Base-by-base conservation (phyloP, 2,797 vertebrate genomes). In the Microchirus variegatus region DNA sequence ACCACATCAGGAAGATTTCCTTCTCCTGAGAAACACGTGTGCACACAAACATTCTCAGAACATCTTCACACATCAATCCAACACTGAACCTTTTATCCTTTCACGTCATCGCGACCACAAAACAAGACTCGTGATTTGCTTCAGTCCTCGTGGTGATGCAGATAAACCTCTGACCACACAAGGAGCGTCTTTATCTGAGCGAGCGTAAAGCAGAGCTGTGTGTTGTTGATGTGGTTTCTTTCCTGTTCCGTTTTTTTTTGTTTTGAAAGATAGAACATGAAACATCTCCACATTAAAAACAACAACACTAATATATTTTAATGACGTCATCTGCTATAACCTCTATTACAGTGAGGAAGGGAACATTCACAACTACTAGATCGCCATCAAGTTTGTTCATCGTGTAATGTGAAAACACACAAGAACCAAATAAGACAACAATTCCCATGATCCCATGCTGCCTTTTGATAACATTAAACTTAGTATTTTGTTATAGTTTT, bases 1-100 rank as follows among this genome's bases (percentile, higher is more conserved):
- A 75, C 63, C 63, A 78, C 60, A 87, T 84, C 59, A 70, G 50
- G 35, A 52, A 59, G 66, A 75, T 78, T 50, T 56, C 41, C 53
- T 52, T 22, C 15, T 9, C n/a, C 43, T 16, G 15, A 9, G 9
- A 16, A n/a, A n/a, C 43, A n/a, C n/a, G 10, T 26, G 11, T 17
- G 16, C 6, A 12, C 12, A 22, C 19, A 44, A 14, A n/a, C 42
- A 19, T 13, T 54, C 64, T 53, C 9, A 17, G 43, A 49, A 62
- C 40, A 56, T 69, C 64, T 50, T 35, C 14, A 17, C 15, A 55
- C 52, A 51, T 67, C 65, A 42, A 38, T 49, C 41, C 56, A 35
- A 80, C 45, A 75, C 54, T 8, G 51, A 41, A 10, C 49, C 12
- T 44, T 31, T 51, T 60, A 13, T 68, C 51, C 36, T 19, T 22